These are phyloP conservation scores for Vimba vimba DNA, from an alignment of 2,113 vertebrate species.

Conservation along the genomic window DNA sequence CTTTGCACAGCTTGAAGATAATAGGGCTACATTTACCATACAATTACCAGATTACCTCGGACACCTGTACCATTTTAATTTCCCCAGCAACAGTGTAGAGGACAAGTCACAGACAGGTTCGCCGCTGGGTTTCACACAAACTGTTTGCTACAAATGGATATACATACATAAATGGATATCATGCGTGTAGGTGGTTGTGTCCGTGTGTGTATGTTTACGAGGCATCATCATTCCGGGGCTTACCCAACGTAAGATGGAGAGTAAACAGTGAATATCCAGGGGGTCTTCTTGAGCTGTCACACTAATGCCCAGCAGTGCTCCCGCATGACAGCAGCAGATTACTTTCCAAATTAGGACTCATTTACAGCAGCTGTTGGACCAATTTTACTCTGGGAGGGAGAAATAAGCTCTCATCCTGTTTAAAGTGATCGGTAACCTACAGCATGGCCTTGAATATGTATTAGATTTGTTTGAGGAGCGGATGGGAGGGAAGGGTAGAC, in stretches of 20 bases:
- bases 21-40: slow-evolving; percentile 27
- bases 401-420: slow-evolving; percentile 64
- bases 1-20: slow-evolving; percentile 38
- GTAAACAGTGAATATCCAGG: slow-evolving; percentile 72
- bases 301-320: slow-evolving; percentile 71
- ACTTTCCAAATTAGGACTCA: slow-evolving; percentile 75
- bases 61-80: slow-evolving; percentile 48
- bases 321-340: slow-evolving; percentile 77
- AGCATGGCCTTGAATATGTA: slow-evolving; percentile 51
- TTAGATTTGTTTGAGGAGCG: slow-evolving; percentile 37
- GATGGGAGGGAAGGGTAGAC: neutral
- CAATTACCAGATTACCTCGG: slow-evolving; percentile 43
- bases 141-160: slow-evolving; percentile 19
- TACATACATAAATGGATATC: slow-evolving; percentile 33
- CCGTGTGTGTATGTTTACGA: slow-evolving; percentile 30
- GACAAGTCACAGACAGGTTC: slow-evolving; percentile 27
- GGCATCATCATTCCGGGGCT: slow-evolving; percentile 62
- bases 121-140: neutral
- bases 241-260: slow-evolving; percentile 67
- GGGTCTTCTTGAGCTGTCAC: slow-evolving; percentile 71
- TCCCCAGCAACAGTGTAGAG: slow-evolving; percentile 12
- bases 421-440: slow-evolving; percentile 53
- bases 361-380: slow-evolving; percentile 78
- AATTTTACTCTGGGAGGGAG: slow-evolving; percentile 66
- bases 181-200: slow-evolving; percentile 20